These are phyloP conservation scores for Geothlypis trichas DNA, from an alignment of 2,113 vertebrate genomes.

Conservation along the genomic window DNA sequence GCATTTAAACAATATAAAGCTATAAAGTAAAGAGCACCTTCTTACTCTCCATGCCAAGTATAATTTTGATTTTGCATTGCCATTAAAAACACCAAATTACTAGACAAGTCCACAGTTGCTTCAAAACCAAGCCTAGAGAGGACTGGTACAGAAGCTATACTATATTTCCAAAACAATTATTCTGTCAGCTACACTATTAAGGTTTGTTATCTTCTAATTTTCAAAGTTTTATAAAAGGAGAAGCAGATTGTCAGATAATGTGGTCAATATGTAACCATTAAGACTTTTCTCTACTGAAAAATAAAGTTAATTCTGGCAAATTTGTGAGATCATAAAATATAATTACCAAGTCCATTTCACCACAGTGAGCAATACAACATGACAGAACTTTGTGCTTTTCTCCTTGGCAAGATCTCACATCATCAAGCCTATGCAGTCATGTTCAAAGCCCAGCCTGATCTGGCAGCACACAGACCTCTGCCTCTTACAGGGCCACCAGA, in stretches of 20 bases:
- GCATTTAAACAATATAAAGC: background rate
- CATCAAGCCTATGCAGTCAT: accelerated
- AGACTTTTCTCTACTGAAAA: background rate
- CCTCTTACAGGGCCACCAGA: background rate
- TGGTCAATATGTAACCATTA: background rate
- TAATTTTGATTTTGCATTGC: background rate
- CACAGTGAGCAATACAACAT: background rate
- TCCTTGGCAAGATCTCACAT: background rate
- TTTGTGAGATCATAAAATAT: background rate
- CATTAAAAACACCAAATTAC: background rate
- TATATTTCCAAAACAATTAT: background rate
- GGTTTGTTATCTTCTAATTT: background rate
- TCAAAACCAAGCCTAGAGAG: background rate
- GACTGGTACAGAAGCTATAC: background rate
- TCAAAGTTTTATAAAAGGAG: background rate
- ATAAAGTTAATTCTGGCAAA: background rate
- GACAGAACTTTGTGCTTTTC: background rate
- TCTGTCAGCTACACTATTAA: background rate
- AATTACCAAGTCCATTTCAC: background rate
- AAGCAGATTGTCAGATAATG: background rate
- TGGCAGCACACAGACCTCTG: background rate
- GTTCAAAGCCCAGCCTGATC: background rate
- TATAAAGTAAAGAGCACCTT: background rate
- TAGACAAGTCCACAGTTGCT: background rate
- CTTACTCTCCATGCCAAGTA: background rate